Percentiles rank a stretch among this genome's conserved stretches.
Evolutionary conservation across 64 coral and sea anemone genomes (phyloP).

Genomic region (Orbicella faveolata): DNA sequence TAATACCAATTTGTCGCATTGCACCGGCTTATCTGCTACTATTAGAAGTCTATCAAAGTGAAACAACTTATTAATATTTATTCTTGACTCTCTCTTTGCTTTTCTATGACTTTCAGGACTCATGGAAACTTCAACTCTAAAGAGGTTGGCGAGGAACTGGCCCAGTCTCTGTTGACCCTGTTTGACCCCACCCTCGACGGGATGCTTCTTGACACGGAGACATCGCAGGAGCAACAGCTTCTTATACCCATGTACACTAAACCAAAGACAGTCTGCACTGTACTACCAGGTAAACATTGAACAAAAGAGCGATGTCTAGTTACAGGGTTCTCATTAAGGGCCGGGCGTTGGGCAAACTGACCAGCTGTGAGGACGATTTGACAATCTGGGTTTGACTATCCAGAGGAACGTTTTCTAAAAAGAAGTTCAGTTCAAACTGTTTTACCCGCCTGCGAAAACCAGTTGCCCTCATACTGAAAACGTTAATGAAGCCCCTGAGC

Average conservation of each 20-base stretch:
- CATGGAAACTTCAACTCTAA: conserved; percentile 97
- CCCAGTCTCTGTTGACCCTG: conserved; percentile 77
- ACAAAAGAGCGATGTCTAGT: background rate
- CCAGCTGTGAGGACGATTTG: too few relatives aligned
- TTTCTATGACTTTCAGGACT: conserved; percentile 59
- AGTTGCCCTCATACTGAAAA: too few relatives aligned
- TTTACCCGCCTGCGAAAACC: too few relatives aligned
- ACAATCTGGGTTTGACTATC: too few relatives aligned
- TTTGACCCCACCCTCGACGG: conserved; percentile 96
- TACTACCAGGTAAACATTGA: conserved; percentile 76
- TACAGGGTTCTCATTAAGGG: too few relatives aligned
- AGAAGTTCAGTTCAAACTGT: too few relatives aligned
- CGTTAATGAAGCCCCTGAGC: too few relatives aligned
- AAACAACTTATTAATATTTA: too few relatives aligned
- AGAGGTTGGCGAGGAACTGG: conserved; percentile 87
- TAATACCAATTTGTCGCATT: background rate
- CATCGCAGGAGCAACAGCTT: conserved; percentile 41
- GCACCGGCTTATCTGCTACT: too few relatives aligned
- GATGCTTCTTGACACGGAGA: conserved; percentile 54
- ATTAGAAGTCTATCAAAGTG: too few relatives aligned
- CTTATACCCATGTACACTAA: conserved; percentile 92
- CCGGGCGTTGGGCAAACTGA: too few relatives aligned
- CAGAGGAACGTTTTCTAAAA: too few relatives aligned
- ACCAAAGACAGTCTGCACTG: conserved; percentile 72
- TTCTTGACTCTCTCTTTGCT: background rate